Evolutionary conservation across 2,888 invertebrate genomes (phyloP).

Genomic region (Eupelmus urozonus): DNA sequence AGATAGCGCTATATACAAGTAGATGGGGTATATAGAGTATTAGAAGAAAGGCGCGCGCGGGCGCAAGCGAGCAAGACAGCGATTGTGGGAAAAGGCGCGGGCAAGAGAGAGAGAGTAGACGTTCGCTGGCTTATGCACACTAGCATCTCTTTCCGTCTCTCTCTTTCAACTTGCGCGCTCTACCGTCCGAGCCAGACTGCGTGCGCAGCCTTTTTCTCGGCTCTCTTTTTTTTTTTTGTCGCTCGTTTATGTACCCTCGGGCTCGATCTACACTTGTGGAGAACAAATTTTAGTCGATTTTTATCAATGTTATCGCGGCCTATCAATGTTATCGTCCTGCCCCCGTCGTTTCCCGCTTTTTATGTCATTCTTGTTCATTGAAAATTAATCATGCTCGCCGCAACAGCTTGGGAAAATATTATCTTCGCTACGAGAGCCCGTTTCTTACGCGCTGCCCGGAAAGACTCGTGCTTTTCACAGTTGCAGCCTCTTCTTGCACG

Average conservation of each 20-base stretch:
- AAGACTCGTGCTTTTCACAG: too few species aligned
- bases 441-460: too few species aligned
- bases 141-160: constrained; percentile 7
- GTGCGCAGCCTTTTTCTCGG: constrained; percentile 28
- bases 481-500: too few species aligned
- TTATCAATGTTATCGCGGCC: too few species aligned
- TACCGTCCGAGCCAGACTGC: neutral
- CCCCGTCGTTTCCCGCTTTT: too few species aligned
- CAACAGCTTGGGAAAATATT: too few species aligned
- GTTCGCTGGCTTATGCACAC: constrained; percentile 19
- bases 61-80: neutral
- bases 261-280: constrained; percentile 6
- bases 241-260: neutral
- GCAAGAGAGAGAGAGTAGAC: constrained; percentile 11
- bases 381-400: too few species aligned
- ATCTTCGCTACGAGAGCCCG: too few species aligned
- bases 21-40: neutral
- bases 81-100: neutral
- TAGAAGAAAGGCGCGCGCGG: neutral
- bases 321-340: too few species aligned
- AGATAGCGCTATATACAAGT: neutral
- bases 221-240: constrained; percentile 14
- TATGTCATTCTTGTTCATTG: too few species aligned
- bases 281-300: too few species aligned
- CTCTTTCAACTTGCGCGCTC: neutral